These are phyloP conservation scores for Sylvilagus floridanus DNA, from an alignment of 2,797 vertebrate species.

Conservation along the genomic window DNA sequence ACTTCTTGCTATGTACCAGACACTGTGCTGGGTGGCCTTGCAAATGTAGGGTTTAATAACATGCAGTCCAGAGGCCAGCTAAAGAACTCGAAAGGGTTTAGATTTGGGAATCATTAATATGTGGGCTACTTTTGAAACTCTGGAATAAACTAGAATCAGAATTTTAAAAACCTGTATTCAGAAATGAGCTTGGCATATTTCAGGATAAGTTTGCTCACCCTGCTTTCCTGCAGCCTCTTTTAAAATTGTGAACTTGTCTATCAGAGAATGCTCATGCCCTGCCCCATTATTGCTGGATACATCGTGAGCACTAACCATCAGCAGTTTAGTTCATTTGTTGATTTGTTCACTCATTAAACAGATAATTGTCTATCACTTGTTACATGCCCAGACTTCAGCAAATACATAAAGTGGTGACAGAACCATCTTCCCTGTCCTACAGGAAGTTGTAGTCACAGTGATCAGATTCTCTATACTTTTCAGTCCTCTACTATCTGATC, in stretches of 20 bases:
- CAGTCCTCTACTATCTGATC: background rate
- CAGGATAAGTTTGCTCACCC: conserved; percentile 5
- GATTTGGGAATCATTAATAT: conserved; percentile 32
- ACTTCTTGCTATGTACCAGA: background rate
- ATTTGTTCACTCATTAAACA: conserved; percentile 31
- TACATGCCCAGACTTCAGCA: background rate
- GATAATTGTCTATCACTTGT: conserved; percentile 4
- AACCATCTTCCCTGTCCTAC: background rate
- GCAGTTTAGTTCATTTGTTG: background rate
- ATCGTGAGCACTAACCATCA: background rate
- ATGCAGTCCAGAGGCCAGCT: background rate
- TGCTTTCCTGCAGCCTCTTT: conserved; percentile 31
- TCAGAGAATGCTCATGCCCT: background rate
- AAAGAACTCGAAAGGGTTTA: background rate
- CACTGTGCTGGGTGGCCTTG: background rate
- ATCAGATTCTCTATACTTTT: conserved; percentile 14
- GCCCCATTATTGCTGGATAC: background rate
- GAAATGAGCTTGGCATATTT: conserved; percentile 34
- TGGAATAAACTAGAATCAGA: conserved; percentile 52
- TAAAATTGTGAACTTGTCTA: background rate
- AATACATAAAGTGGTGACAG: background rate
- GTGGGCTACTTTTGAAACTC: background rate
- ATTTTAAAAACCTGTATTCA: background rate
- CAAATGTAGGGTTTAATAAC: background rate
- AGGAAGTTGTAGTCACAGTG: background rate